These are phyloP conservation scores for Bombus affinis DNA, from an alignment of 1,140 invertebrate species.

Conservation along the genomic window DNA sequence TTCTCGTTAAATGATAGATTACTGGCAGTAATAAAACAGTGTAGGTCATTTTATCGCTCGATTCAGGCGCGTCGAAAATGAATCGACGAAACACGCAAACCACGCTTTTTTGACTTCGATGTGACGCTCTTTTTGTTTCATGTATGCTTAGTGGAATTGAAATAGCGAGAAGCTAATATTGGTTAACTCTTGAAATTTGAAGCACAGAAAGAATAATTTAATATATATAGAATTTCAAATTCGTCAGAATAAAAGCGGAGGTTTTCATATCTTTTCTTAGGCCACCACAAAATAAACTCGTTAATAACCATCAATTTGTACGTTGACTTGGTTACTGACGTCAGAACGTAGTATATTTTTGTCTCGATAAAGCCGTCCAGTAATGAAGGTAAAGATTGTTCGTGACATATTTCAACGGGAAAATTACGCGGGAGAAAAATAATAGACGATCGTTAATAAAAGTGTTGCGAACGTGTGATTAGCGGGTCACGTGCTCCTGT, in stretches of 20 bases:
- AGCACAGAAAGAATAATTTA: neutral
- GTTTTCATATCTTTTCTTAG: neutral
- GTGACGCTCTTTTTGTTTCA: neutral
- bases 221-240: no score
- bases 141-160: neutral
- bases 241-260: neutral
- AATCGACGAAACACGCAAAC: neutral
- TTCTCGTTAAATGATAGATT: constrained; percentile 24
- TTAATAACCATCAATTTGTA: constrained; percentile 8
- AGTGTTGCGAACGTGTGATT: constrained; percentile 4
- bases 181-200: neutral
- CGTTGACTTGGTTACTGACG: neutral
- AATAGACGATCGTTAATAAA: constrained; percentile 34
- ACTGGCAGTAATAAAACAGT: neutral
- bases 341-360: neutral
- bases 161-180: neutral
- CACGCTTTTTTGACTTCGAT: neutral
- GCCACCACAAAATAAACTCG: neutral
- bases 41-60: neutral
- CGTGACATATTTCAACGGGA: constrained; percentile 13
- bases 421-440: neutral
- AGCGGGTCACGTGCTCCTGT: constrained; percentile 20
- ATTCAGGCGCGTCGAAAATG: neutral
- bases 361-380: neutral
- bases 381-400: constrained; percentile 11